Base-by-base conservation (phyloP, 2,888 invertebrate genomes). In the Hymenopus coronatus region DNA sequence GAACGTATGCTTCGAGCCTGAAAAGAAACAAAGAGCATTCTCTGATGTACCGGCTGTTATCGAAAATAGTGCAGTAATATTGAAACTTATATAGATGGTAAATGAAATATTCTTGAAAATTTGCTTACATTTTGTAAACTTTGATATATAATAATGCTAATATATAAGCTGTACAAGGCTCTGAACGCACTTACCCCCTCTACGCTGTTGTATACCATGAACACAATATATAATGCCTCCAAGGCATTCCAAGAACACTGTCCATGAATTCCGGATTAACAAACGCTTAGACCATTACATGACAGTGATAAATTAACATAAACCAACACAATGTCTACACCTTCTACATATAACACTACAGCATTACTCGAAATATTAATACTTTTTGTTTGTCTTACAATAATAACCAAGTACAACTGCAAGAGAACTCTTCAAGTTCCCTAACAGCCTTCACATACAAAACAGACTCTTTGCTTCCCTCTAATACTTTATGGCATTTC, bases 221-320 rank as follows among this genome's bases (percentile, higher is more conserved):
- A 40, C 40, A 40, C 40, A 40, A 40, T 40, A 40, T 40, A 40
- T 40, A 9, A 40, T 40, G 40, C 40, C 40, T 40, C 40, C 9
- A 40, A 40, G 40, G 25, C 15, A 70, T 70, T 15, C 54, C 54
- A 70, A 20, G 54, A 70, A 70, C 3, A 70, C 54, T 70, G 54
- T 70, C 25, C 54, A 70, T 70, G 54, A 70, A 70, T 70, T 70
- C 25, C 54, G 25, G 15, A 70, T 70, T 70, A 70, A 70, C 54
- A 70, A 70, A 70, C 54, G 54, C 54, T 70, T 70, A 70, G 54
- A 70, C 54, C 20, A 70, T 70, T 81, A 87, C 82, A 87, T 82
- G 87, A 87, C 40, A 87, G 25, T 82, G 30, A 82, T 82, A 87
- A 87, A 87, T 82, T 30, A 87, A 87, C 82, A 82, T 82, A 87